Evolutionary conservation across 1,140 invertebrate species (phyloP).

Genomic region (Panonychus citri): DNA sequence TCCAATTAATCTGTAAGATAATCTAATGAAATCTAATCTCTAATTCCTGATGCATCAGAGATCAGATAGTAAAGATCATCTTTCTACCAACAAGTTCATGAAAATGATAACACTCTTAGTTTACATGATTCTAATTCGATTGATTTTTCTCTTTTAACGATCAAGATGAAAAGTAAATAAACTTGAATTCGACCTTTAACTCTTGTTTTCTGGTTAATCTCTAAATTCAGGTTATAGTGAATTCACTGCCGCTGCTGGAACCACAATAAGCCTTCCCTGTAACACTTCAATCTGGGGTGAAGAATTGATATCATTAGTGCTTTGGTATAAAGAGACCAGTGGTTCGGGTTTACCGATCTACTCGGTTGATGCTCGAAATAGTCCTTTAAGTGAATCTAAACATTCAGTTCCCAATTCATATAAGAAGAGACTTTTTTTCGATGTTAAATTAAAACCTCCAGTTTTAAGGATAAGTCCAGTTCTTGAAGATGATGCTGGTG

Average conservation of each 20-base stretch:
- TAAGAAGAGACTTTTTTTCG: background rate
- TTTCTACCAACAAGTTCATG: too few species aligned
- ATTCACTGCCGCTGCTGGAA: background rate
- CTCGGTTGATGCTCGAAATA: background rate
- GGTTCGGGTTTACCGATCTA: background rate
- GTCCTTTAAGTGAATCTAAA: constrained; percentile 1
- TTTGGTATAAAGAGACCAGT: constrained; percentile 1
- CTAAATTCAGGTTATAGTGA: background rate
- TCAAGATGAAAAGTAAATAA: background rate
- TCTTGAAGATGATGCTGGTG: constrained; percentile 1
- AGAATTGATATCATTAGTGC: background rate
- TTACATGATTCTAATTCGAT: too few species aligned
- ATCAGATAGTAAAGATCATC: too few species aligned
- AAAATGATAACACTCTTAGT: too few species aligned
- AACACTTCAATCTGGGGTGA: constrained; percentile 2
- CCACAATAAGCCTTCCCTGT: background rate
- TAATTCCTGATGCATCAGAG: too few species aligned
- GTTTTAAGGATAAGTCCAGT: constrained; percentile 4
- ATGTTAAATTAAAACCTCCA: constrained; percentile 1
- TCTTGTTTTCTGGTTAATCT: too few species aligned
- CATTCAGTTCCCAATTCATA: background rate
- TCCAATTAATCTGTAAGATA: too few species aligned
- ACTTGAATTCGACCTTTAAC: background rate
- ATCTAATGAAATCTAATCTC: too few species aligned
- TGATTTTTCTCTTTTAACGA: too few species aligned